A percentile compares a stretch with the other conserved stretches of the same genome.
These are phyloP conservation scores for Arenaria interpres DNA, from an alignment of 2,113 vertebrate species.

Conservation along the genomic window DNA sequence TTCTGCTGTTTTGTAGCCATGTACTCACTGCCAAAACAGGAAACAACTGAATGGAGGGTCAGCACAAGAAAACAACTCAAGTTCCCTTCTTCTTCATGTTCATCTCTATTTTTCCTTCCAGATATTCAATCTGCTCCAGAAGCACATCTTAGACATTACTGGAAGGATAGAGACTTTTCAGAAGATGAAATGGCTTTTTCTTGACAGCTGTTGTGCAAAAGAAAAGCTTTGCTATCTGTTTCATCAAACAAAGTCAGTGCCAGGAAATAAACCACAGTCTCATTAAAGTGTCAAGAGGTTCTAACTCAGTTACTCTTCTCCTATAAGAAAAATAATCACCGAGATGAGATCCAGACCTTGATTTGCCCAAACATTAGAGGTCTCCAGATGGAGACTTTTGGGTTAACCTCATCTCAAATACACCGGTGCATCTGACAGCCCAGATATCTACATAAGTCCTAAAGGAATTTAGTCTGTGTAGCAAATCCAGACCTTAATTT, in stretches of 20 bases:
- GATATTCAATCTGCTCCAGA: neutral
- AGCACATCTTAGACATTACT: neutral
- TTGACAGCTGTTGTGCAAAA: slow-evolving; percentile 40
- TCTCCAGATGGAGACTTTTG: neutral
- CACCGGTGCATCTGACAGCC: neutral
- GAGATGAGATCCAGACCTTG: slow-evolving; percentile 4
- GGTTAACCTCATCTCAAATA: neutral
- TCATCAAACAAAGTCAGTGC: slow-evolving; percentile 34
- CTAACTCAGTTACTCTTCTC: neutral
- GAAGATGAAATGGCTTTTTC: slow-evolving; percentile 16
- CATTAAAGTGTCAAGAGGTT: slow-evolving; percentile 35
- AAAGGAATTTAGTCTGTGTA: neutral
- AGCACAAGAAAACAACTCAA: slow-evolving; percentile 12
- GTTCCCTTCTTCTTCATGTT: neutral
- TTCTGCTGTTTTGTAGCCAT: slow-evolving; percentile 37
- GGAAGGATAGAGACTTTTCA: neutral
- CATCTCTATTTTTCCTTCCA: neutral
- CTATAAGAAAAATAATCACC: neutral
- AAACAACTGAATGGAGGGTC: slow-evolving; percentile 47
- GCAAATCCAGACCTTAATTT: slow-evolving; percentile 10
- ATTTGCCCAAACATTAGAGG: neutral
- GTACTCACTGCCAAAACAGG: slow-evolving; percentile 52
- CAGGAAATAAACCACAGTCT: slow-evolving; percentile 60
- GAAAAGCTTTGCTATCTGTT: slow-evolving; percentile 35
- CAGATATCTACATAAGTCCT: neutral